phyloP scores from a whole-genome alignment of 1,140 invertebrate genomes.

The Laodelphax striatellus region DNA sequence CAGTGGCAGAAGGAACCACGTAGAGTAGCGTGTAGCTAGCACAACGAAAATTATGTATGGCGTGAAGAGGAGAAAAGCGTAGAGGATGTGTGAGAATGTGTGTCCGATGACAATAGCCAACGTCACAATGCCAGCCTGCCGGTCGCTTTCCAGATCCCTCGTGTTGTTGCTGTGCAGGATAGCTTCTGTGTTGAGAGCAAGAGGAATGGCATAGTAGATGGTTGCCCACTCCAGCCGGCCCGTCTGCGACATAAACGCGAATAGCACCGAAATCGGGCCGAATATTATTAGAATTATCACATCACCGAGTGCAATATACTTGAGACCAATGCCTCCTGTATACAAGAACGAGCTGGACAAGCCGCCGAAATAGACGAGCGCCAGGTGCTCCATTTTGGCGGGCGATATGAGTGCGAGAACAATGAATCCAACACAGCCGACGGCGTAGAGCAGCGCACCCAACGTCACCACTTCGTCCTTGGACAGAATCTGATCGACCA shows the following conservation, averaged over 20 bases:
- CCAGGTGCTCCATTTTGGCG: slow-evolving; percentile 86
- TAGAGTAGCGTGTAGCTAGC: slow-evolving; percentile 65
- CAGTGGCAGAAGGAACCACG: slow-evolving; percentile 80
- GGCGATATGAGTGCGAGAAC: slow-evolving; percentile 66
- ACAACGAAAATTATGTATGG: slow-evolving; percentile 85
- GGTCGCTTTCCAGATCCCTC: slow-evolving; percentile 50
- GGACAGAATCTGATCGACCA: slow-evolving; percentile 80
- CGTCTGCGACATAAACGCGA: slow-evolving; percentile 85
- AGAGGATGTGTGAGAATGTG: slow-evolving; percentile 81
- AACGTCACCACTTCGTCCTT: slow-evolving; percentile 70
- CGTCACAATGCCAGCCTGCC: slow-evolving; percentile 45
- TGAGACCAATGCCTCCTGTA: slow-evolving; percentile 46
- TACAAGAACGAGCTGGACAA: slow-evolving; percentile 90
- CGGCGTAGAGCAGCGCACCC: slow-evolving; percentile 75
- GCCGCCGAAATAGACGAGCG: slow-evolving; percentile 88
- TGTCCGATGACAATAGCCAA: slow-evolving; percentile 86
- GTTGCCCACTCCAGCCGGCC: slow-evolving; percentile 74
- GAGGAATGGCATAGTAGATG: slow-evolving; percentile 84
- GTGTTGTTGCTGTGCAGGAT: slow-evolving; percentile 93
- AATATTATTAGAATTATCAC: slow-evolving; percentile 78
- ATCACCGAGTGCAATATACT: slow-evolving; percentile 49
- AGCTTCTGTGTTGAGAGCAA: slow-evolving; percentile 89
- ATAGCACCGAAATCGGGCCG: slow-evolving; percentile 88
- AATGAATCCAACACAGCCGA: slow-evolving; percentile 82
- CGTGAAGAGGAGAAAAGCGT: slow-evolving; percentile 79